Conservation (phyloP, 1,140 invertebrate genomes). For the Nephila pilipes region DNA sequence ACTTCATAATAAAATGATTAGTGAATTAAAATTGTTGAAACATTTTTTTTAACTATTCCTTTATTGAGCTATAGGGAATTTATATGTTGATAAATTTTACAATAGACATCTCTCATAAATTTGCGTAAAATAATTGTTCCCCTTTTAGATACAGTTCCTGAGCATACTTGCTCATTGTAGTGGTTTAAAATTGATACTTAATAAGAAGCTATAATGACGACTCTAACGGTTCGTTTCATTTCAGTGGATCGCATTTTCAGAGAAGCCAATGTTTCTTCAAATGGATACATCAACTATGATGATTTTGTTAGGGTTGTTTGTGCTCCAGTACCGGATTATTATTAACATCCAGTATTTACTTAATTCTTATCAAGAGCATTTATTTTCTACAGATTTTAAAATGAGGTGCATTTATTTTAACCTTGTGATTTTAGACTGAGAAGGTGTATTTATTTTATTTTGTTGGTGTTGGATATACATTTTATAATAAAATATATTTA, state of each 20-base stretch:
- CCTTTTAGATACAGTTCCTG: too few relatives aligned
- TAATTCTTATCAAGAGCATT: neutral
- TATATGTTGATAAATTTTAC: too few relatives aligned
- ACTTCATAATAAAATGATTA: too few relatives aligned
- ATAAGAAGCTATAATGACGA: too few relatives aligned
- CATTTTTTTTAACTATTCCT: too few relatives aligned
- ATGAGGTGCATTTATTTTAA: neutral
- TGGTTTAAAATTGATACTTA: too few relatives aligned
- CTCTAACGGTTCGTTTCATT: slow-evolving; percentile 78
- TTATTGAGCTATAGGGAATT: too few relatives aligned
- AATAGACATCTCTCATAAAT: too few relatives aligned
- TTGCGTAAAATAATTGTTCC: too few relatives aligned
- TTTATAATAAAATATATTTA: slow-evolving; percentile 50
- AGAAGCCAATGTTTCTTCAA: slow-evolving; percentile 93
- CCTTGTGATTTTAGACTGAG: neutral
- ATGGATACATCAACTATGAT: slow-evolving; percentile 92
- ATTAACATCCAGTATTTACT: slow-evolving; percentile 82
- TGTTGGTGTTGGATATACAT: slow-evolving; percentile 16
- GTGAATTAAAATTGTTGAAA: too few relatives aligned
- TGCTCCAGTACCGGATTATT: slow-evolving; percentile 97
- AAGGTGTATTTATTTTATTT: neutral
- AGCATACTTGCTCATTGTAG: too few relatives aligned
- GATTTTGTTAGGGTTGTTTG: slow-evolving; percentile 96
- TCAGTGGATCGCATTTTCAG: slow-evolving; percentile 95
- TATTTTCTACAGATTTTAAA: neutral